Evolutionary conservation across 1,140 invertebrate species (phyloP).

Genomic region (Caerostris darwini): DNA sequence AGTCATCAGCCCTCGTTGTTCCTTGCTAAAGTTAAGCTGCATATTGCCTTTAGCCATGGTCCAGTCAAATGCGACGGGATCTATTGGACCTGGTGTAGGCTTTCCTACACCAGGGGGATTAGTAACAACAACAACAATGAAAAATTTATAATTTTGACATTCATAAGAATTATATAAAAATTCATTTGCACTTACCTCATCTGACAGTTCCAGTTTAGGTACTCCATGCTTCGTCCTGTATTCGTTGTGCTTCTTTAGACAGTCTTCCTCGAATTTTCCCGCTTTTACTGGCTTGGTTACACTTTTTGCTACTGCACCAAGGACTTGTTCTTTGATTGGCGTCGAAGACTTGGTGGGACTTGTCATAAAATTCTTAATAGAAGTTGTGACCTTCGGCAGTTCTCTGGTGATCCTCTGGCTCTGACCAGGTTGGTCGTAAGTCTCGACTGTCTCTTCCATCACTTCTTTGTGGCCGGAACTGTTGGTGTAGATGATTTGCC

Average conservation of each 20-base stretch:
- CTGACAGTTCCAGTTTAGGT: slow-evolving; percentile 86
- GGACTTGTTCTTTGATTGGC: neutral
- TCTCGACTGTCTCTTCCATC: slow-evolving; percentile 61
- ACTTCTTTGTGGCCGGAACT: slow-evolving; percentile 45
- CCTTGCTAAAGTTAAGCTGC: no score
- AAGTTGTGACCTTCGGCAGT: neutral
- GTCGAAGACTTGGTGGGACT: neutral
- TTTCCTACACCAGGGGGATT: no score
- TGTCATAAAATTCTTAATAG: neutral
- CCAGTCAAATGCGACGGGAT: no score
- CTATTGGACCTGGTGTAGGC: no score
- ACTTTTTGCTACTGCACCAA: no score
- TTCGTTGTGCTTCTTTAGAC: slow-evolving; percentile 89
- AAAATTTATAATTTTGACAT: no score
- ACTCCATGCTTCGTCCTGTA: slow-evolving; percentile 89
- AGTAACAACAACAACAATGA: no score
- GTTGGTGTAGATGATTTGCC: slow-evolving; percentile 62
- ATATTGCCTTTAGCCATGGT: no score
- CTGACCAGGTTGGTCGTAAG: neutral
- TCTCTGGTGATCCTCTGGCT: neutral
- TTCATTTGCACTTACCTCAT: slow-evolving; percentile 85
- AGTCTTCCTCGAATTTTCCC: slow-evolving; percentile 84
- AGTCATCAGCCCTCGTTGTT: no score
- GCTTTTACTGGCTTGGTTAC: neutral
- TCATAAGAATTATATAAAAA: neutral